Conservation (phyloP, 2,113 vertebrate genomes). For the Archilochus colubris region DNA sequence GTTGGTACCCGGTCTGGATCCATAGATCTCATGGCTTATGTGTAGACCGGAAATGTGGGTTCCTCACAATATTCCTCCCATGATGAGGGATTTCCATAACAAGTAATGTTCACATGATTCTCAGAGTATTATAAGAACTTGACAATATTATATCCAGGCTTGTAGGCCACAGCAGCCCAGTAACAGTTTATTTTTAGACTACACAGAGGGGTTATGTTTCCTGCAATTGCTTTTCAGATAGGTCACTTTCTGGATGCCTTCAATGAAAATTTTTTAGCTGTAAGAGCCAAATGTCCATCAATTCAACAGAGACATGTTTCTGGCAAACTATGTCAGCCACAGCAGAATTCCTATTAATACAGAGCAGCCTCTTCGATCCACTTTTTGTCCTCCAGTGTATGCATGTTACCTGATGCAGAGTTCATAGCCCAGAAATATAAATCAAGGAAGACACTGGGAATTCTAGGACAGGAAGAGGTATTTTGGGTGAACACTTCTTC, state of each 20-base stretch:
- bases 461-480: not conserved
- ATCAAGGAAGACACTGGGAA: not conserved
- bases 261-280: not conserved
- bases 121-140: not conserved
- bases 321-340: not conserved
- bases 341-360: not conserved
- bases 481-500: not conserved
- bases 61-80: not conserved
- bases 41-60: not conserved
- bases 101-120: not conserved
- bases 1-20: rapidly evolving
- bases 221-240: not conserved
- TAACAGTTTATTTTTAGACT: not conserved
- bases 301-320: not conserved
- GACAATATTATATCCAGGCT: not conserved
- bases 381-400: no score
- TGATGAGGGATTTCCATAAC: not conserved
- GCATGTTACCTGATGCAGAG: not conserved
- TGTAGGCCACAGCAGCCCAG: rapidly evolving
- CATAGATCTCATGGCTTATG: not conserved
- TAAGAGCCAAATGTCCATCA: not conserved
- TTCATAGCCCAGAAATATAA: rapidly evolving
- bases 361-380: rapidly evolving
- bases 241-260: not conserved
- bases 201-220: rapidly evolving